These are phyloP conservation scores for Laterallus jamaicensis DNA, from an alignment of 2,113 vertebrate species.

Conservation along the genomic window DNA sequence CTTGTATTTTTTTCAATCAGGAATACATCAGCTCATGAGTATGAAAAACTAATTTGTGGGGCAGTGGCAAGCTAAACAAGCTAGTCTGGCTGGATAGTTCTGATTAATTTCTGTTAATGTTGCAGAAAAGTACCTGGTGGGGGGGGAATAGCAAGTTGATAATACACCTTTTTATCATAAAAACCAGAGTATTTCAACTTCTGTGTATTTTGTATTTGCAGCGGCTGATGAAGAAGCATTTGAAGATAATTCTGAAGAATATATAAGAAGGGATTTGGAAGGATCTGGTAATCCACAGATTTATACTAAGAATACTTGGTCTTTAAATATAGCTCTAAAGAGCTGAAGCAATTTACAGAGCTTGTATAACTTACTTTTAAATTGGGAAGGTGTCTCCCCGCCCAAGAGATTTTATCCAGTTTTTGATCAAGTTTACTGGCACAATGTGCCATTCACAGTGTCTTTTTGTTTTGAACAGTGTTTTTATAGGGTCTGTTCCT, in stretches of 20 bases:
- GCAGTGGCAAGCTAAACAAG: neutral
- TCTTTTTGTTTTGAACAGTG: neutral
- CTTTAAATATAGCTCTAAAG: conserved; percentile 13
- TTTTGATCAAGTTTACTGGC: neutral
- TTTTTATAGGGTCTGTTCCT: neutral
- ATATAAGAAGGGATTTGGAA: conserved; percentile 96
- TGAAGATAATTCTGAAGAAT: conserved; percentile 99
- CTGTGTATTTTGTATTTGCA: conserved; percentile 47
- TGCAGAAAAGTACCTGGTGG: neutral
- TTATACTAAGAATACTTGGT: conserved; percentile 26
- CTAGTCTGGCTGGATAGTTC: neutral
- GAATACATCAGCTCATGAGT: neutral
- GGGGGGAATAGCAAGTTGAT: neutral
- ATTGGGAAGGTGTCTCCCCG: neutral
- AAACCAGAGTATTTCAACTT: neutral
- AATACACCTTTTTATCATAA: neutral
- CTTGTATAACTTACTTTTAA: neutral
- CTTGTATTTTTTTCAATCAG: neutral
- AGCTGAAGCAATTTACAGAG: neutral
- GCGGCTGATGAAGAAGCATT: conserved; percentile 99
- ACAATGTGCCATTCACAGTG: rapidly evolving
- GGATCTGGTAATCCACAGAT: conserved; percentile 87
- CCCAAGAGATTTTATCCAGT: neutral
- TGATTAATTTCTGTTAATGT: neutral
- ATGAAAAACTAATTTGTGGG: neutral